Percentiles rank a stretch among this genome's conserved stretches.
Evolutionary conservation across 2,888 invertebrate genomes (phyloP).

Genomic region (Oligia fasciuncula): DNA sequence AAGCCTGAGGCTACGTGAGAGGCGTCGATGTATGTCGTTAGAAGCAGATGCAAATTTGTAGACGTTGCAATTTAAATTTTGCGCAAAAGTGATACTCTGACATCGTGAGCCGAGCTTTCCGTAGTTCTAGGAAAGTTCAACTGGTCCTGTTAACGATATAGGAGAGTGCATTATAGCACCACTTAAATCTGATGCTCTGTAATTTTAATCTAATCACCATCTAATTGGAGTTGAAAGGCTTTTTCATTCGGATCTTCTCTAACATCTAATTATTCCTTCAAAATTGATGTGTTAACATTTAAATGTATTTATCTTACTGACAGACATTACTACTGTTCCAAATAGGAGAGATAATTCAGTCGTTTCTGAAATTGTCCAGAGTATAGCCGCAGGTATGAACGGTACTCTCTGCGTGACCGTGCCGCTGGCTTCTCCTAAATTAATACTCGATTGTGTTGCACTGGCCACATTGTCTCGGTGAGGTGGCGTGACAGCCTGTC

Average conservation of each 20-base stretch:
- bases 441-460: slow-evolving; percentile 82
- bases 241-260: slow-evolving; percentile 26
- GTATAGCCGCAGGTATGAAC: slow-evolving; percentile 81
- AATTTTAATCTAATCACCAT: slow-evolving; percentile 69
- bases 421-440: slow-evolving; percentile 83
- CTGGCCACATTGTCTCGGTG: slow-evolving; percentile 77
- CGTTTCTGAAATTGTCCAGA: slow-evolving; percentile 80
- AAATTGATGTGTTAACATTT: slow-evolving; percentile 47
- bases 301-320: slow-evolving; percentile 70
- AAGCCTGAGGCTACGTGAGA: slow-evolving; percentile 67
- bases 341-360: slow-evolving; percentile 74
- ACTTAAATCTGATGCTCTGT: slow-evolving; percentile 69
- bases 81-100: slow-evolving; percentile 64
- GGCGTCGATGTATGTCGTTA: slow-evolving; percentile 72
- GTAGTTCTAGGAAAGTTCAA: slow-evolving; percentile 67
- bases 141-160: slow-evolving; percentile 68
- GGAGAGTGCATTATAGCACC: slow-evolving; percentile 36
- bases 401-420: slow-evolving; percentile 83
- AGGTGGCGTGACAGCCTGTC: slow-evolving; percentile 81
- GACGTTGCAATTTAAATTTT: slow-evolving; percentile 69
- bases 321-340: slow-evolving; percentile 79
- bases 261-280: slow-evolving; percentile 46
- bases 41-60: slow-evolving; percentile 72
- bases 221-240: slow-evolving; percentile 52
- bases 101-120: slow-evolving; percentile 67